Evolutionary conservation across 1,140 invertebrate species (phyloP), one percentile per base, ranked within the genome.

Genomic region (Drosophila tropicalis): DNA sequence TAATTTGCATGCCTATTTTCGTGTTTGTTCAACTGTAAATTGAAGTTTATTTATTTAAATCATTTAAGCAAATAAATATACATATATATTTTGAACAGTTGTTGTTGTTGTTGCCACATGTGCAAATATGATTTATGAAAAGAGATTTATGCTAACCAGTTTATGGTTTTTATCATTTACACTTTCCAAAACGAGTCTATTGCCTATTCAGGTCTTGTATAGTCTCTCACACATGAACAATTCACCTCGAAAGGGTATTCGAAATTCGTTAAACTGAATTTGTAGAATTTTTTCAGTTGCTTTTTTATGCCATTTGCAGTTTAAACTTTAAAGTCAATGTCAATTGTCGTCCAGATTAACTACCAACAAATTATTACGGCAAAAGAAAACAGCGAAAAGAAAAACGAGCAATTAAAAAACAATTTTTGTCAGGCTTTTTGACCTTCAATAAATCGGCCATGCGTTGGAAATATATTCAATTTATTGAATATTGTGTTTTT

Each of bases 321-420:
- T 34, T 68, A 61, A 68, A 34, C 9, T 9, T 34, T 68, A 61
- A 68, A 76, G 57, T 76, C 73, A 76, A 76, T 76, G 79, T 76
- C 70, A 84, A 74, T 77, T 75, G 44, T 40, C 25, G 0, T 22
- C 44, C 44, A 51, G 44, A 51, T 64, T 57, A 32, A 7, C 34
- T 29, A 5, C 17, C 17, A 51, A 9, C 44, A 51, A 17, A 47
- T 47, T 47, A 19, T 47, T 17, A 70, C 15, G 6, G 10, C n/a
- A 41, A 25, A 62, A 62, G 5, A 12, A 25, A 41, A 41, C 9
- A 62, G 12, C 44, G 15, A 62, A 15, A 41, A 41, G 17, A 13
- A 25, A 15, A 25, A 47, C 17, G 17, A 19, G 44, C 34, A 58
- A 36, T 58, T 34, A 36, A 36, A 58, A 58, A 36, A 34, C 36